Percentiles rank a stretch among this genome's conserved stretches.
Conservation (phyloP, 2,797 vertebrate species). For the Anguilla anguilla region DNA sequence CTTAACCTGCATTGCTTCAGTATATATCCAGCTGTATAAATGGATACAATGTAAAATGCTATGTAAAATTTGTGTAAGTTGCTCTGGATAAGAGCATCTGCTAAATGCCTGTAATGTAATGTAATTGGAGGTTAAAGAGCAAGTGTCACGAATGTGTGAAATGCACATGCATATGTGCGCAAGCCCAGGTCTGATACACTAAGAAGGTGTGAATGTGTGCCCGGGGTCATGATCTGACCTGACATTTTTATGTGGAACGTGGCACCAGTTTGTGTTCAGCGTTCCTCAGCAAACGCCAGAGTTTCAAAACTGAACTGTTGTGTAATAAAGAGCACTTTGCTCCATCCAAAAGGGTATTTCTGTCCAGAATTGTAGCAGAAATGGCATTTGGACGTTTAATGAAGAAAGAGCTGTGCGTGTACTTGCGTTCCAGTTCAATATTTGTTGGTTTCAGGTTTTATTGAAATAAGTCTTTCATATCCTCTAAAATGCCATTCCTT, state of each 20-base stretch:
- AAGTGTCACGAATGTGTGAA: conserved; percentile 31
- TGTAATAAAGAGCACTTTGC: conserved; percentile 37
- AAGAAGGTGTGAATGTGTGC: conserved; percentile 36
- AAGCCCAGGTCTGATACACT: conserved; percentile 3
- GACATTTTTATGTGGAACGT: conserved; percentile 38
- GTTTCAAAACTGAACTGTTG: conserved; percentile 62
- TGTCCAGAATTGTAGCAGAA: conserved; percentile 62
- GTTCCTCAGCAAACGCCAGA: conserved; percentile 10
- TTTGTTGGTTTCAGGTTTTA: conserved; percentile 22
- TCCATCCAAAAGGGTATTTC: conserved; percentile 53
- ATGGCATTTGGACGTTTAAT: conserved; percentile 51
- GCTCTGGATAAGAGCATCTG: too few relatives aligned
- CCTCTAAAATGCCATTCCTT: conserved; percentile 36
- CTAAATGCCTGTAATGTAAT: too few relatives aligned
- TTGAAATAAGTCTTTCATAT: conserved; percentile 39
- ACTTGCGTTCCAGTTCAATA: conserved; percentile 38
- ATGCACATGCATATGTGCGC: not conserved
- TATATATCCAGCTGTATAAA: too few relatives aligned
- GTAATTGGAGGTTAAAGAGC: conserved; percentile 43
- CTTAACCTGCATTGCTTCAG: too few relatives aligned
- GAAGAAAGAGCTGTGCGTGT: not conserved
- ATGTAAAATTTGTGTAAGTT: too few relatives aligned
- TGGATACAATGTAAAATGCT: too few relatives aligned
- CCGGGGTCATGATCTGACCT: conserved; percentile 34
- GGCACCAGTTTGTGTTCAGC: conserved; percentile 39